Evolutionary conservation across 2,113 vertebrate species (phyloP).

Genomic region (Takifugu bimaculatus): DNA sequence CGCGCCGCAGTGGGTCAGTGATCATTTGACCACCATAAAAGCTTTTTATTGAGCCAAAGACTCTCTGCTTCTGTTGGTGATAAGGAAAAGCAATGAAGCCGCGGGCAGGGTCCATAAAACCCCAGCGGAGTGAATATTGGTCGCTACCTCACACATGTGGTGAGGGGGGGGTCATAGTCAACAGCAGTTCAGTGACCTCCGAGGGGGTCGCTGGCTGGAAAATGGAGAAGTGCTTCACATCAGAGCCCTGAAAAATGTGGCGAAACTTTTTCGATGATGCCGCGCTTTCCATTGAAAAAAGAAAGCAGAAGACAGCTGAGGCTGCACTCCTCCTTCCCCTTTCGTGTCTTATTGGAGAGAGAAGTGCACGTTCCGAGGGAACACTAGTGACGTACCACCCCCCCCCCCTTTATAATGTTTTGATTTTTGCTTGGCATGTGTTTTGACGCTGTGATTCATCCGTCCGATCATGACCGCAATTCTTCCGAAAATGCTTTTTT

Average conservation of each 20-base stretch:
- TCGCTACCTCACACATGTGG: not conserved
- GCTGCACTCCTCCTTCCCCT: slow-evolving; percentile 67
- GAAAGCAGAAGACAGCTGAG: slow-evolving; percentile 51
- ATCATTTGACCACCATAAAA: not conserved
- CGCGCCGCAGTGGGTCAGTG: not conserved
- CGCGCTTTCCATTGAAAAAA: slow-evolving; percentile 61
- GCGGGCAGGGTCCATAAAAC: slow-evolving; percentile 41
- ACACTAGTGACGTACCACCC: slow-evolving; percentile 45
- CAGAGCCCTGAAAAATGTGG: slow-evolving; percentile 16
- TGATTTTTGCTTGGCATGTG: slow-evolving; percentile 27
- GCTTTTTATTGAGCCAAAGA: not conserved
- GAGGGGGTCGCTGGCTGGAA: slow-evolving; percentile 19
- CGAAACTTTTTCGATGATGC: slow-evolving; percentile 40
- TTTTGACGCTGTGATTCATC: slow-evolving; percentile 42
- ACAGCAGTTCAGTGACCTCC: slow-evolving; percentile 46
- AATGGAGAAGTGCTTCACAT: slow-evolving; percentile 58
- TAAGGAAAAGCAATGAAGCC: slow-evolving; percentile 7
- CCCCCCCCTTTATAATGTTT: slow-evolving; percentile 43
- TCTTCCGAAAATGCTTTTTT: slow-evolving; percentile 1
- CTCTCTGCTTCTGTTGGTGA: not conserved
- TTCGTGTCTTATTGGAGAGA: slow-evolving; percentile 47
- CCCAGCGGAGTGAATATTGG: slow-evolving; percentile 6
- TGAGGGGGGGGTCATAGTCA: not conserved
- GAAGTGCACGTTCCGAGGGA: slow-evolving; percentile 55
- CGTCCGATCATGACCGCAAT: slow-evolving; percentile 5